Conservation (phyloP, 23 tunicate species). For the Oikopleura dioica region DNA sequence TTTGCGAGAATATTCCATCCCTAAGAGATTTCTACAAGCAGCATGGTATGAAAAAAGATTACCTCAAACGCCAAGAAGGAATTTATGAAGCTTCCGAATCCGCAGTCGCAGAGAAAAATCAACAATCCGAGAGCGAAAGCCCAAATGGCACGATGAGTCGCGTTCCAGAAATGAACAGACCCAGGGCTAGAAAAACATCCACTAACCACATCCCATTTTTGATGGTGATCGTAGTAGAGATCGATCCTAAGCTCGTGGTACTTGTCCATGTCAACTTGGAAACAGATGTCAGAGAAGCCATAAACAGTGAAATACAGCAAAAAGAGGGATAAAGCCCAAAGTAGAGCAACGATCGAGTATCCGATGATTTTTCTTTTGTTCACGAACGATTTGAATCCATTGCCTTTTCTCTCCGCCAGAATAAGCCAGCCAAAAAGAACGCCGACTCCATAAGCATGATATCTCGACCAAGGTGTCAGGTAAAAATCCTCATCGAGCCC, state of each 20-base stretch:
- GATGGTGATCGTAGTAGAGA: too few species aligned
- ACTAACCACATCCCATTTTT: too few species aligned
- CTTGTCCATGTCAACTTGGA: neutral
- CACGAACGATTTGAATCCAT: neutral
- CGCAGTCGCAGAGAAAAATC: neutral
- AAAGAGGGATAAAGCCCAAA: neutral
- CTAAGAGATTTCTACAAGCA: too few species aligned
- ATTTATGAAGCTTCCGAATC: neutral
- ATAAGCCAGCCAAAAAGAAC: slow-evolving; percentile 10
- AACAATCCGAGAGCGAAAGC: neutral
- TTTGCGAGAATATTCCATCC: neutral
- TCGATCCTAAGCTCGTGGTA: too few species aligned
- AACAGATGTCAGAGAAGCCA: neutral
- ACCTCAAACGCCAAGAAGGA: neutral
- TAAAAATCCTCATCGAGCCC: too few species aligned
- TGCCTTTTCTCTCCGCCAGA: neutral
- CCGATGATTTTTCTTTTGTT: neutral
- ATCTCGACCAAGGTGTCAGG: neutral
- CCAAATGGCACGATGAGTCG: neutral
- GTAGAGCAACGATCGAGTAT: neutral
- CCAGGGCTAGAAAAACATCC: neutral
- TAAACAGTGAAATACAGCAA: neutral
- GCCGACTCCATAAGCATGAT: slow-evolving; percentile 4
- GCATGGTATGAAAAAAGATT: too few species aligned
- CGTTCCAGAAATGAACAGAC: neutral